Evolutionary conservation across 2,888 invertebrate genomes (phyloP), one percentile per base, ranked within the genome.

Genomic region (Drosophila affinis): DNA sequence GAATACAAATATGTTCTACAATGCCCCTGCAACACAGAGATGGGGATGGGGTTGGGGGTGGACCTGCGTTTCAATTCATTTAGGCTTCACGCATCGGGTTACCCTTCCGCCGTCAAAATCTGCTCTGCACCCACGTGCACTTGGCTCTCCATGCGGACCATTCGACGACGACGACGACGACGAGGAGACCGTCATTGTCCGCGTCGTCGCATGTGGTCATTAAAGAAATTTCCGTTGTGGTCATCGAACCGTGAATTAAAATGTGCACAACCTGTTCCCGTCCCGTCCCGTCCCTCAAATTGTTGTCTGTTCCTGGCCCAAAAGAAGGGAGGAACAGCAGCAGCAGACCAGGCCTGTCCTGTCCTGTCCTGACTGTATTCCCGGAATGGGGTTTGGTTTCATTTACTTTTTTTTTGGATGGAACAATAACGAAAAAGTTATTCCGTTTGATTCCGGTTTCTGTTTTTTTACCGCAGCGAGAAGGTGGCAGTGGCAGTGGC

Each of bases 191-290:
- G 62, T 64, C 79, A 72, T 77, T 77, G 78, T 72, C 67, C 72
- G 67, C 76, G 75, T 80, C 76, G 80, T 79, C 75, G 76, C 76
- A 83, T 75, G 76, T 77, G 78, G 84, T 82, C 83, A 81, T 83
- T 81, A 86, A 85, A 83, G 80, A 83, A 88, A 88, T 90, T 85
- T 88, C 90, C 90, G 83, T 80, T 79, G 81, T 82, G 88, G 77
- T 74, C 86, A 83, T 72, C 83, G 81, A 89, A 78, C 81, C 87
- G 77, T 88, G 75, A 82, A 89, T 81, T 85, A 81, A 79, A 84
- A 76, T 81, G 81, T 81, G 78, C 78, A 77, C 76, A 39, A 39
- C 39, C 39, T 39, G 39, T 39, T 39, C 39, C 18, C 18, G 18
- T 18, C 18, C 18, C 18, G 18, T 18, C 18, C 39, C 39, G 39